Conservation (phyloP, 2,888 invertebrate species). For the Spatulosminthurus flaviceps region DNA sequence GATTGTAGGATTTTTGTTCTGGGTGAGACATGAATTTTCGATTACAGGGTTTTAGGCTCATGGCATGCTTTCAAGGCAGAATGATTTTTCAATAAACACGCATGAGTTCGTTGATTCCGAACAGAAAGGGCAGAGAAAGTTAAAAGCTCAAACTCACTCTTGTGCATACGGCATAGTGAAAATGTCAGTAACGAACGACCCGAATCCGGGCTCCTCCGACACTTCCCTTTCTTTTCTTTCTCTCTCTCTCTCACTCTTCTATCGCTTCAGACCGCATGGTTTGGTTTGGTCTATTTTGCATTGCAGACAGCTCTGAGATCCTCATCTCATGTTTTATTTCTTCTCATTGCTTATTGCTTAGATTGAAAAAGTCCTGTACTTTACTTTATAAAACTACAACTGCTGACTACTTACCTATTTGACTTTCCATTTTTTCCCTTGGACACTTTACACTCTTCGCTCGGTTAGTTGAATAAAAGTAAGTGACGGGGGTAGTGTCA, state of each 20-base stretch:
- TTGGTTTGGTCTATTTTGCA: constrained; percentile 43
- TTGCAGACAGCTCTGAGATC: constrained; percentile 43
- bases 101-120: constrained; percentile 64
- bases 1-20: constrained; percentile 64
- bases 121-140: constrained; percentile 62
- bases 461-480: constrained; percentile 7
- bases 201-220: constrained; percentile 45
- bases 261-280: constrained; percentile 38
- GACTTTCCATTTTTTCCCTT: constrained; percentile 40
- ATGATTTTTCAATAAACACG: constrained; percentile 64
- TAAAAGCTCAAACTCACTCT: constrained; percentile 61
- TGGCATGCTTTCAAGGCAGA: constrained; percentile 64
- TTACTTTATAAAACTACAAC: constrained; percentile 44
- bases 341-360: constrained; percentile 42
- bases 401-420: constrained; percentile 40
- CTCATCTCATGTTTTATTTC: constrained; percentile 50
- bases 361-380: constrained; percentile 38
- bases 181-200: constrained; percentile 54
- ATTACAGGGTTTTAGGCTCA: constrained; percentile 64
- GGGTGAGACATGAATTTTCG: constrained; percentile 64
- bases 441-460: background rate
- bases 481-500: constrained; percentile 16
- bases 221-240: constrained; percentile 42
- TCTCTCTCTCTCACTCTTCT: constrained; percentile 32
- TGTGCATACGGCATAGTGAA: constrained; percentile 51